These are phyloP conservation scores for Chamaea fasciata DNA, from an alignment of 2,113 vertebrate species.

Conservation along the genomic window DNA sequence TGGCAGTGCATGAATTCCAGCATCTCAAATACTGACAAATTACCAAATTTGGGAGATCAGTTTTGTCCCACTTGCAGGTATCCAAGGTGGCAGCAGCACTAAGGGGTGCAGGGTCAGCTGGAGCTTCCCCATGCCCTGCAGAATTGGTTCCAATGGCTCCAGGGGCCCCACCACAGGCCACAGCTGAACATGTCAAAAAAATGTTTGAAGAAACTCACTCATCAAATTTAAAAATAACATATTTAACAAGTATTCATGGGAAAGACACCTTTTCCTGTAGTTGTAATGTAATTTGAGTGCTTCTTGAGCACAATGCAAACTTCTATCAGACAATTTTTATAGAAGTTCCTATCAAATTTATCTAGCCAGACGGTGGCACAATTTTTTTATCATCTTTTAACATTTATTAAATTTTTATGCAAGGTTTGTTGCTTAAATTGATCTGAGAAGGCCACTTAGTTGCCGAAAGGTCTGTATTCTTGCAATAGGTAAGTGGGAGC, in stretches of 20 bases:
- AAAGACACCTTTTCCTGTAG: not conserved
- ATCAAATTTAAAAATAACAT: not conserved
- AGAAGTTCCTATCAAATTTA: not conserved
- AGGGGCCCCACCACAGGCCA: fast-evolving
- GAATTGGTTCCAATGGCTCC: fast-evolving
- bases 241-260: not conserved
- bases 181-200: not conserved
- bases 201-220: not conserved
- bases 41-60: not conserved
- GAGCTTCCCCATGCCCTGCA: fast-evolving
- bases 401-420: not conserved
- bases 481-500: not conserved
- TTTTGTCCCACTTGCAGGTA: too few species aligned
- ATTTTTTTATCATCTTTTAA: not conserved
- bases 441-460: not conserved
- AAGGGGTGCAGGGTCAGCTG: not conserved
- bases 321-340: not conserved
- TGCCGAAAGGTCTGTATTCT: not conserved
- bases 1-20: not conserved
- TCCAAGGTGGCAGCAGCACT: not conserved
- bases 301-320: not conserved
- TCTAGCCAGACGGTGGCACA: not conserved
- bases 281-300: not conserved
- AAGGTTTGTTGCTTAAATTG: not conserved
- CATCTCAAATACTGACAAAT: not conserved